Evolutionary conservation across 2,888 invertebrate species (phyloP), one percentile per base, ranked within the genome.

Genomic region (Allacma fusca): DNA sequence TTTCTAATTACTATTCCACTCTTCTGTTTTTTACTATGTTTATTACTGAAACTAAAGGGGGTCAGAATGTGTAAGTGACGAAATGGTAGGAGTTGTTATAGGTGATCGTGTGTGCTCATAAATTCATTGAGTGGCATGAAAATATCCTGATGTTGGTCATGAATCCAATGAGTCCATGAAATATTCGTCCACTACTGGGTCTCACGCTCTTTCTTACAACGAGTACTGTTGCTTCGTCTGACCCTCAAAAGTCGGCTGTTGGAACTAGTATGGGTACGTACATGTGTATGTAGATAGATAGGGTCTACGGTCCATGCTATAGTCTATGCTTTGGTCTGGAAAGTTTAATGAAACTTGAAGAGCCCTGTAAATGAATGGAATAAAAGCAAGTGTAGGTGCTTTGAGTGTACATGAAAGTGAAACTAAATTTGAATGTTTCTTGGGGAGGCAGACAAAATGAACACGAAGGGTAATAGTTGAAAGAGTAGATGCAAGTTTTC

Each of bases 91-190:
- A 28, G 26, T 26, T 28, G 24, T 28, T 28, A 26, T n/a, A 26
- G 5, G 24, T n/a, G n/a, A 19, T 50, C 50, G 50, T 65, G 24
- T 44, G 23, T 70, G 21, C 23, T 24, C 21, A 70, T 70, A 24
- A 43, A 70, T 70, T 24, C 23, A 43, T 44, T 24, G 29, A 65
- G n/a, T 62, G 62, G 62, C 23, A 50, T 71, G 28, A 50, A 21
- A 57, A 23, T 23, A 29, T 59, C 59, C 57, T 72, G 23, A 62
- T 62, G 29, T 34, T 40, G 29, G 21, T 21, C 29, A 70, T 44
- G 21, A 62, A 19, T 57, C 34, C 34, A 73, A 29, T 57, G 71
- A 26, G 72, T 72, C 72, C 72, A 73, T 62, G 62, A 73, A 73
- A 73, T 73, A 28, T 73, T 57, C 40, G 64, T 12, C 40, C 62